These are phyloP conservation scores for Anastrepha obliqua DNA, from an alignment of 1,140 invertebrate genomes.

Conservation along the genomic window DNA sequence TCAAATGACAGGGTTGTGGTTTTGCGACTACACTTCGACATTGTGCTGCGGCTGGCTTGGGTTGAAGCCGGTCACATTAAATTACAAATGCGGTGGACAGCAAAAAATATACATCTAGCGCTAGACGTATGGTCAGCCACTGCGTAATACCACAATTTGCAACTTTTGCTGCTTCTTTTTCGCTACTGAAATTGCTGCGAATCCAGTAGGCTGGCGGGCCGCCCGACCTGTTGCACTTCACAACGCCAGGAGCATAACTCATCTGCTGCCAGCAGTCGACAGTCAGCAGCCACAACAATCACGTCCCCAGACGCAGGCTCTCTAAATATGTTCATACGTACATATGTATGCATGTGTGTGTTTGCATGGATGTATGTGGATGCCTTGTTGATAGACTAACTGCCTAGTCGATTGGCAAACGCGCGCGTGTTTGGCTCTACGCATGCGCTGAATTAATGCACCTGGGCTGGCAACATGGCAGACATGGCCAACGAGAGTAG, in stretches of 20 bases:
- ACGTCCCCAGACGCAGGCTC: constrained; percentile 29
- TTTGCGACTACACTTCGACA: background rate
- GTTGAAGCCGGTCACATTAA: constrained; percentile 26
- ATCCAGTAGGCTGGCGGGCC: constrained; percentile 13
- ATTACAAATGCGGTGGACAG: constrained; percentile 11
- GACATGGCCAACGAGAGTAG: background rate
- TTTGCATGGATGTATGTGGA: background rate
- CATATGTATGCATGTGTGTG: background rate
- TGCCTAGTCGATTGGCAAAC: background rate
- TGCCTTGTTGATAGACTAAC: constrained; percentile 30
- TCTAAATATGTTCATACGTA: background rate
- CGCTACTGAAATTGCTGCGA: background rate
- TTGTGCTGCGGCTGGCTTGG: background rate
- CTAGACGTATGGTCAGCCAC: background rate
- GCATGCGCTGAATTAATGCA: constrained; percentile 44
- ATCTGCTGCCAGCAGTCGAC: background rate
- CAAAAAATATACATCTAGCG: background rate
- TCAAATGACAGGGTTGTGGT: constrained; percentile 15
- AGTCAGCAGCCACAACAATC: constrained; percentile 13
- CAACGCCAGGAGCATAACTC: constrained; percentile 25
- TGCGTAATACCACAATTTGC: constrained; percentile 21
- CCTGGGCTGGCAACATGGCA: background rate
- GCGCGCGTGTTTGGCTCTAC: constrained; percentile 44
- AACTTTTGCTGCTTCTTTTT: background rate
- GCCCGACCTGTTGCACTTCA: constrained; percentile 33